Evolutionary conservation across 2,113 vertebrate species (phyloP).

Genomic region (Gallinago paraguaiae): DNA sequence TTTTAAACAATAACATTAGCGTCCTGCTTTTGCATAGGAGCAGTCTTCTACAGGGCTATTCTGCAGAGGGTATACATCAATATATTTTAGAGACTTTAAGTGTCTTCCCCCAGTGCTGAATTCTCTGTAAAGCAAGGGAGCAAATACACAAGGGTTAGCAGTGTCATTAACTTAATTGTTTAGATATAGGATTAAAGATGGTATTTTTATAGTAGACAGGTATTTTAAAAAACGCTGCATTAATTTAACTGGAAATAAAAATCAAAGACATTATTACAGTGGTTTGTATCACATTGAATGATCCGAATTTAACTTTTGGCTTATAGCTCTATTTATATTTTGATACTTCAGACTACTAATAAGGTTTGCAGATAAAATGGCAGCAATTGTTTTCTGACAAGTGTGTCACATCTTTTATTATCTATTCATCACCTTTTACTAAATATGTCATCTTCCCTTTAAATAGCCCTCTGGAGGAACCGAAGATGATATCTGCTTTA

Average conservation of each 20-base stretch:
- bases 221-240: not conserved
- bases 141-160: not conserved
- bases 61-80: not conserved
- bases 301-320: not conserved
- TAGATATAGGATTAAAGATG: not conserved
- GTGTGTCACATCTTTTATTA: not conserved
- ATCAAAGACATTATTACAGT: not conserved
- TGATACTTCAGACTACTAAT: not conserved
- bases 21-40: not conserved
- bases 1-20: not conserved
- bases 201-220: not conserved
- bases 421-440: not conserved
- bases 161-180: not conserved
- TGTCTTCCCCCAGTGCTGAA: not conserved
- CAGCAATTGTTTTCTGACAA: not conserved
- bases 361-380: not conserved
- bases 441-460: not conserved
- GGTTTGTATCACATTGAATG: not conserved
- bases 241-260: not conserved
- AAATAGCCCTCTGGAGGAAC: constrained; percentile 91
- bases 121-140: not conserved
- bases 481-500: constrained; percentile 87
- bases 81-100: not conserved
- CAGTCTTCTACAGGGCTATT: not conserved
- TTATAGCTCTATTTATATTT: not conserved